Conservation (phyloP, 2,888 invertebrate genomes). For the Drosophila anceps region DNA sequence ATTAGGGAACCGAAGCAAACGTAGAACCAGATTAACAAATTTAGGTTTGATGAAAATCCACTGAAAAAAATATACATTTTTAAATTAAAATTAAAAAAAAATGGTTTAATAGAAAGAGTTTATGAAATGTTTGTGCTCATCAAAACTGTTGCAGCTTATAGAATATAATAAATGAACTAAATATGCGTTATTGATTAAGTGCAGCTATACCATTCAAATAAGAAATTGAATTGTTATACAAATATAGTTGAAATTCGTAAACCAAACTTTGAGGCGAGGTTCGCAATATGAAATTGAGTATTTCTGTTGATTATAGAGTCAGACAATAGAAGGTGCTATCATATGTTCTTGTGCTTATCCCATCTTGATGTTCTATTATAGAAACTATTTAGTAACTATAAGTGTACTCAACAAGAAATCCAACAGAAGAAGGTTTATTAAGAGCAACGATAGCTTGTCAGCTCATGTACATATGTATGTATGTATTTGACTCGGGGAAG, state of each 20-base stretch:
- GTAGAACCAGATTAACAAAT: not conserved
- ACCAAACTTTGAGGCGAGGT: not conserved
- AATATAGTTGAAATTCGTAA: not conserved
- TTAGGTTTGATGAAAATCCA: not conserved
- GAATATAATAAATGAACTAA: not conserved
- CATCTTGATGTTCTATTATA: not conserved
- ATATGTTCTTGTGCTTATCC: too few species aligned
- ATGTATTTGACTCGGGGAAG: not conserved
- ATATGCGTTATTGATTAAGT: too few species aligned
- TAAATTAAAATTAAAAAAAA: too few species aligned
- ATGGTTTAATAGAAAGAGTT: too few species aligned
- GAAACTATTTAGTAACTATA: not conserved
- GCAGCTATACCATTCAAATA: not conserved
- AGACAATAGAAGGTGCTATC: too few species aligned
- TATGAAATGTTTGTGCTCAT: not conserved
- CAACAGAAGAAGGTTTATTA: conserved; percentile 18
- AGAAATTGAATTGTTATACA: not conserved
- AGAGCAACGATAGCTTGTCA: conserved; percentile 5
- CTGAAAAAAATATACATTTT: too few species aligned
- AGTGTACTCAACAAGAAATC: not conserved
- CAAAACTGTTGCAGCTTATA: not conserved
- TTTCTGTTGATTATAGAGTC: too few species aligned
- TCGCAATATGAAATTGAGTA: too few species aligned
- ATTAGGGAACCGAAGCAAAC: not conserved
- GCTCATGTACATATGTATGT: not conserved